phyloP scores from a whole-genome alignment of 2,797 vertebrate species.

The Galagoides demidoff region DNA sequence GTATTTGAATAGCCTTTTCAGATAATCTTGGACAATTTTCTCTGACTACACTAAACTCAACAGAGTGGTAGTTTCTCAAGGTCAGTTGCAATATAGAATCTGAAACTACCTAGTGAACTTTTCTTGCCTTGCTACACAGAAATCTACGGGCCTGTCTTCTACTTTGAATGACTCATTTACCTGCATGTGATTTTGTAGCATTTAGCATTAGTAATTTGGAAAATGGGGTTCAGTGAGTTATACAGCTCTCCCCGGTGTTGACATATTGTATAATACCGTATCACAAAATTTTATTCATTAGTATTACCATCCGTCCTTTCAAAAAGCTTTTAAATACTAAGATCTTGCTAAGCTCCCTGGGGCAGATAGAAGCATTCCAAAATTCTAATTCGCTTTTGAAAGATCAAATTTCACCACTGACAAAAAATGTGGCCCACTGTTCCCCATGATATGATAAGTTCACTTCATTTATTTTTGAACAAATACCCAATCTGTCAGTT shows the following conservation, averaged over 20 bases:
- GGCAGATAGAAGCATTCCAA: not conserved
- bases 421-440: not conserved
- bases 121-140: not conserved
- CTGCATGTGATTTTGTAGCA: not conserved
- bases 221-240: not conserved
- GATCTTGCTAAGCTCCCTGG: not conserved
- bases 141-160: not conserved
- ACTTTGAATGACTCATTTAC: not conserved
- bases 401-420: conserved; percentile 24
- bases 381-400: conserved; percentile 25
- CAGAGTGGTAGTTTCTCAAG: not conserved
- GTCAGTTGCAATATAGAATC: not conserved
- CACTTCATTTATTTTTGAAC: conserved; percentile 15
- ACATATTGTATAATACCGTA: not conserved
- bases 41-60: not conserved
- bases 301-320: not conserved
- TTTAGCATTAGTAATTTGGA: not conserved
- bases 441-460: not conserved
- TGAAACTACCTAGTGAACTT: conserved; percentile 4
- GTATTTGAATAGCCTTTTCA: conserved; percentile 15
- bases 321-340: not conserved
- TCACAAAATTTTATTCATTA: conserved; percentile 3
- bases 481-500: not conserved
- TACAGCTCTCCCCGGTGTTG: not conserved
- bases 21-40: not conserved